These are phyloP conservation scores for Epinephelus awoara DNA, from an alignment of 2,797 vertebrate species.

Conservation along the genomic window DNA sequence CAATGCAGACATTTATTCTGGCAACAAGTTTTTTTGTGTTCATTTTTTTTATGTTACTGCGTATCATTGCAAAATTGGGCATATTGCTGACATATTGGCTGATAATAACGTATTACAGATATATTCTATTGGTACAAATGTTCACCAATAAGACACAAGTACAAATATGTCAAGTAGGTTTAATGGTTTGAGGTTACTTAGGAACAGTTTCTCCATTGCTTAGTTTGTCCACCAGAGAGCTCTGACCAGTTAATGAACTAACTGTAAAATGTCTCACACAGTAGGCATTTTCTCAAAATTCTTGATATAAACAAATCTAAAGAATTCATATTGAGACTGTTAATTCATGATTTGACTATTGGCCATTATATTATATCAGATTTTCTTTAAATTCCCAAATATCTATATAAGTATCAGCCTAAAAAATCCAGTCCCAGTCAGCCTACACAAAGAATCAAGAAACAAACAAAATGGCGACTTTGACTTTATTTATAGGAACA, in stretches of 20 bases:
- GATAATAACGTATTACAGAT: neutral
- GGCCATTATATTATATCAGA: no score
- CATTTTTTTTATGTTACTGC: neutral
- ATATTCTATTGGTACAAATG: neutral
- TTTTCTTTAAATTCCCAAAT: no score
- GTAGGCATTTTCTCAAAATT: no score
- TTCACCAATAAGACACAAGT: neutral
- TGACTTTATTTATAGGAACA: no score
- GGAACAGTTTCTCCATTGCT: neutral
- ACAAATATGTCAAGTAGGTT: neutral
- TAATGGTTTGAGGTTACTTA: neutral
- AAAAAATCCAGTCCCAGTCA: no score
- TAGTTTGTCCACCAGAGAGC: neutral
- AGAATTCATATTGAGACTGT: no score
- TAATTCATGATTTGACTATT: no score
- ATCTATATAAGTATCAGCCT: no score
- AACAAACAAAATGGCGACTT: no score
- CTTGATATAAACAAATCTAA: no score
- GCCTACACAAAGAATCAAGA: no score
- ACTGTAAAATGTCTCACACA: neutral
- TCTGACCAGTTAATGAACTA: neutral
- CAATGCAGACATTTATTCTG: no score
- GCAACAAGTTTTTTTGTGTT: neutral
- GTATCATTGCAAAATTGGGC: slow-evolving; percentile 1
- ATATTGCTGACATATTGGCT: neutral